Evolutionary conservation across 2,797 vertebrate species (phyloP).

Genomic region (Myiothlypis chrysogaster): DNA sequence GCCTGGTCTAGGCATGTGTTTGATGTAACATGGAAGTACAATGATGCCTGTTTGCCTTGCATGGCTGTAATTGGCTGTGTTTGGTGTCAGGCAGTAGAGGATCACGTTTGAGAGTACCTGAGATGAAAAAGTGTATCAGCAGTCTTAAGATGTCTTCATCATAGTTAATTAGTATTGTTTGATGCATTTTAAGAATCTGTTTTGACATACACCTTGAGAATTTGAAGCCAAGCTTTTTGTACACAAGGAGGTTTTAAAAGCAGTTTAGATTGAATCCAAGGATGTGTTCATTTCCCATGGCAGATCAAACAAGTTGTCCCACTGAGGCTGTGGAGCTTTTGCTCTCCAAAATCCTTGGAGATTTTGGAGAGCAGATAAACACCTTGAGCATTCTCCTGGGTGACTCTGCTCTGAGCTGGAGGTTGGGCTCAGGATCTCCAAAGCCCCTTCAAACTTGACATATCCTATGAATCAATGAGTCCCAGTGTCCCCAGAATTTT

Average conservation of each 20-base stretch:
- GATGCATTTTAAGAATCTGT: background rate
- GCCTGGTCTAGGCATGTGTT: background rate
- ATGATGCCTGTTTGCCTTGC: background rate
- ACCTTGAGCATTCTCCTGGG: background rate
- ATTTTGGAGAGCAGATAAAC: background rate
- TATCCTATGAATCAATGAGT: background rate
- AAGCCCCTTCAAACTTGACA: background rate
- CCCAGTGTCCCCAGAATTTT: background rate
- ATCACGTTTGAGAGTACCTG: background rate
- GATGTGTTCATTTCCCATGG: background rate
- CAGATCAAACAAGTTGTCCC: background rate
- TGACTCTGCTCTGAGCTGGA: background rate
- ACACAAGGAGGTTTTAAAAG: background rate
- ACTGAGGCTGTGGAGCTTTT: background rate
- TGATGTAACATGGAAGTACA: background rate
- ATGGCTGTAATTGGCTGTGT: fast-evolving
- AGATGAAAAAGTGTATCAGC: background rate
- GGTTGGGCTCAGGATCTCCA: background rate
- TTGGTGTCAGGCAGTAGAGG: background rate
- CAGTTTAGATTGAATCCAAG: background rate
- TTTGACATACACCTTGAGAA: background rate
- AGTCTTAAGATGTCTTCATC: background rate
- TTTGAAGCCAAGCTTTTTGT: background rate
- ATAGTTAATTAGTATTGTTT: background rate
- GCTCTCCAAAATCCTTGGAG: background rate